Conservation (phyloP, 2,888 invertebrate species). For the Phragmatobia fuliginosa region DNA sequence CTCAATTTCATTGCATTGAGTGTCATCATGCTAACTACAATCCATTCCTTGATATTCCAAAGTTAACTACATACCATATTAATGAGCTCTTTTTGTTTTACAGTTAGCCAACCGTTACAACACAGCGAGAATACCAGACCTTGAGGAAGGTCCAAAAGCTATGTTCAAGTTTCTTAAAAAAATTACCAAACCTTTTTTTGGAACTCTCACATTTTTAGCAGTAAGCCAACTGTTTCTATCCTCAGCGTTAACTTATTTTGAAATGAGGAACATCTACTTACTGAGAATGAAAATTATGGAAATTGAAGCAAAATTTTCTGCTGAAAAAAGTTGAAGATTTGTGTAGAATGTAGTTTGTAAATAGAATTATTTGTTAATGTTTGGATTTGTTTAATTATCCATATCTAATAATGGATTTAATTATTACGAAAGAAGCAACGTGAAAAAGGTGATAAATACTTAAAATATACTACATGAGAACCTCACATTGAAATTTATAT, state of each 20-base stretch:
- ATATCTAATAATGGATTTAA: neutral
- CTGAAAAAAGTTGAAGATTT: slow-evolving; percentile 37
- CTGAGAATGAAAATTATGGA: slow-evolving; percentile 72
- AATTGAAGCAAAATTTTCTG: slow-evolving; percentile 66
- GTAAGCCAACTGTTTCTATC: slow-evolving; percentile 84
- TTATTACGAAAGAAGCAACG: neutral
- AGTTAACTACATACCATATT: no score
- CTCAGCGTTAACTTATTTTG: slow-evolving; percentile 87
- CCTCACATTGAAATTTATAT: no score
- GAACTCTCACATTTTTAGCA: slow-evolving; percentile 78
- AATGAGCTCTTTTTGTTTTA: slow-evolving; percentile 50
- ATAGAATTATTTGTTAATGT: slow-evolving; percentile 37
- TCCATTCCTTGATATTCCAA: no score
- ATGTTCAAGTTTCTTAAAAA: slow-evolving; percentile 83
- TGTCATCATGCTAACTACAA: no score
- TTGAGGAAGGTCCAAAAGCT: slow-evolving; percentile 85
- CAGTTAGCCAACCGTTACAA: slow-evolving; percentile 88
- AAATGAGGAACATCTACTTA: slow-evolving; percentile 83
- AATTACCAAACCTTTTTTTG: slow-evolving; percentile 84
- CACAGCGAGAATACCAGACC: slow-evolving; percentile 88
- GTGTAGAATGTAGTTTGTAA: slow-evolving; percentile 37
- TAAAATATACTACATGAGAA: no score
- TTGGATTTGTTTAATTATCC: neutral
- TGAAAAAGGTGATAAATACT: neutral
- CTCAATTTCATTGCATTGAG: no score